A percentile compares a stretch with the other conserved stretches of the same genome.
Conservation (phyloP, 1,140 invertebrate genomes). For the Solen grandis region DNA sequence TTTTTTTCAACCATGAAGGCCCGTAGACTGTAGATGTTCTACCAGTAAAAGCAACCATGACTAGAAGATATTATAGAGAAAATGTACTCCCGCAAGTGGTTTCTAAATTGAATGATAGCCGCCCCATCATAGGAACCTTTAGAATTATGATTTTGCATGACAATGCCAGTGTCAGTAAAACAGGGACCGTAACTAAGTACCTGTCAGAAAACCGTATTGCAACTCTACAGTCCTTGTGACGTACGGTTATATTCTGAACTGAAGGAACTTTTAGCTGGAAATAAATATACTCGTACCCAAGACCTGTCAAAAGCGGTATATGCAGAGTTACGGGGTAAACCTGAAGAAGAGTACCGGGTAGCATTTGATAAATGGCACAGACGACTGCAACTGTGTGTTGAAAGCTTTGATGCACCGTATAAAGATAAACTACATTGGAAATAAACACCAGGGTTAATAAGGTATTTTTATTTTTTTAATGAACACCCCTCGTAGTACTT, state of each 20-base stretch:
- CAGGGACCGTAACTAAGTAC: constrained; percentile 17
- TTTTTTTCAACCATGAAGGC: not conserved
- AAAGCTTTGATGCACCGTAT: constrained; percentile 10
- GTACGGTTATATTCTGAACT: constrained; percentile 14
- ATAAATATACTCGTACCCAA: constrained; percentile 18
- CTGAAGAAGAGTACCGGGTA: constrained; percentile 26
- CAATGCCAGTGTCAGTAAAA: constrained; percentile 32
- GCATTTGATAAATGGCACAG: constrained; percentile 3
- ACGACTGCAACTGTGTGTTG: constrained; percentile 13
- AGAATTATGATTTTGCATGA: constrained; percentile 14
- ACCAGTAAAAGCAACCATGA: constrained; percentile 7
- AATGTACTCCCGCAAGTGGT: constrained; percentile 9
- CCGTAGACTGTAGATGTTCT: not conserved
- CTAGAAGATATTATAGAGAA: not conserved
- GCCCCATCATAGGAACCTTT: constrained; percentile 6
- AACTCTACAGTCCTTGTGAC: constrained; percentile 11
- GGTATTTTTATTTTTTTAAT: not conserved
- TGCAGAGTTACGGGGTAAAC: constrained; percentile 24
- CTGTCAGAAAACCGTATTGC: not conserved
- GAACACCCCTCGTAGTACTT: not conserved
- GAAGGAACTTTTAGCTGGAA: constrained; percentile 19
- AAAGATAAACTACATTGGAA: not conserved
- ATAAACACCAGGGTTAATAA: not conserved
- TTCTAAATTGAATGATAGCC: constrained; percentile 21
- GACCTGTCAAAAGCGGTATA: constrained; percentile 34